These are phyloP conservation scores for Anastatus disparis DNA, from an alignment of 1,140 invertebrate species.

Conservation along the genomic window DNA sequence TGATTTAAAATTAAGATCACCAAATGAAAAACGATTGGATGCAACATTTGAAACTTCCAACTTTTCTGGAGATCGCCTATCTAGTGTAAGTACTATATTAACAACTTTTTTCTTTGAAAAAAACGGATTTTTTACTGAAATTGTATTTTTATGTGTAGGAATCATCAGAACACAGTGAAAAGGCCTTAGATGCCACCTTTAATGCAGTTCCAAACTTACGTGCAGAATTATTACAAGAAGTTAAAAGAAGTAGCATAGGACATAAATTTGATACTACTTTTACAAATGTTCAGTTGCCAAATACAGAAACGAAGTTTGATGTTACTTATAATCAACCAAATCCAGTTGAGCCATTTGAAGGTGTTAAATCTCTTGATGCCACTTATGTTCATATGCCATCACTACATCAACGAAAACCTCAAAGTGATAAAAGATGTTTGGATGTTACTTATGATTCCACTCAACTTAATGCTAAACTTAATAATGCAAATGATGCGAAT, in stretches of 20 bases:
- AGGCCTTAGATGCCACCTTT: conserved; percentile 38
- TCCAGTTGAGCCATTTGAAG: neutral
- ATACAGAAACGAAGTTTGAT: conserved; percentile 17
- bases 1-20: neutral
- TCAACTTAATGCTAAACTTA: conserved; percentile 1
- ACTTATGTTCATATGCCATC: conserved; percentile 17
- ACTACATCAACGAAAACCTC: conserved; percentile 2
- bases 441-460: conserved; percentile 11
- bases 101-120: too few species aligned
- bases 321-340: conserved; percentile 8
- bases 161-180: neutral
- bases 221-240: conserved; percentile 52
- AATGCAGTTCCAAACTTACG: conserved; percentile 43
- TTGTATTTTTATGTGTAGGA: conserved; percentile 7
- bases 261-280: conserved; percentile 50
- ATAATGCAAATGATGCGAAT: neutral
- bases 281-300: neutral
- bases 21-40: neutral
- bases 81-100: neutral
- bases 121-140: neutral
- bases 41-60: conserved; percentile 22
- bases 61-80: neutral
- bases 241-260: conserved; percentile 43
- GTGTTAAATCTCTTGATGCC: conserved; percentile 18
- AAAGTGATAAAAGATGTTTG: conserved; percentile 12